Percentiles rank a stretch among this genome's conserved stretches.
Conservation (phyloP, 2,888 invertebrate genomes). For the Zygogramma bicolorata region DNA sequence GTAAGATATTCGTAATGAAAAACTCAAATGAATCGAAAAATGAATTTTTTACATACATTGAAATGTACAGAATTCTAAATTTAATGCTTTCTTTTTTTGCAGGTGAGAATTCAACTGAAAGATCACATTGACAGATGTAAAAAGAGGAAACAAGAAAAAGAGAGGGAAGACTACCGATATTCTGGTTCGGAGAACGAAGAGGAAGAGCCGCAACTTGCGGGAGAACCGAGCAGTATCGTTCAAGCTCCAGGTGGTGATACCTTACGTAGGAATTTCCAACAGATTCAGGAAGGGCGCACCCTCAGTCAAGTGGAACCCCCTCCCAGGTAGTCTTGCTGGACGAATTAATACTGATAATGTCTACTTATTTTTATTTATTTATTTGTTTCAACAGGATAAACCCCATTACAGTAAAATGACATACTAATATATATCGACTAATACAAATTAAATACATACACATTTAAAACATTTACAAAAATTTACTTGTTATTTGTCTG, state of each 20-base stretch:
- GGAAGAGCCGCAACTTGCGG: slow-evolving; percentile 90
- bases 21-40: too few species aligned
- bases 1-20: too few species aligned
- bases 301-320: slow-evolving; percentile 73
- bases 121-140: slow-evolving; percentile 99
- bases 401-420: not conserved
- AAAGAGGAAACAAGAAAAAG: slow-evolving; percentile 93
- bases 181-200: slow-evolving; percentile 98
- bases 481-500: too few species aligned
- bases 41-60: too few species aligned
- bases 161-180: slow-evolving; percentile 83
- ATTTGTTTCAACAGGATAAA: too few species aligned
- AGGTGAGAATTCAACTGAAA: slow-evolving; percentile 97
- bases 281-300: slow-evolving; percentile 88
- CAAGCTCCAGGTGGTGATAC: slow-evolving; percentile 94
- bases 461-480: too few species aligned
- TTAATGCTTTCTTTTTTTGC: slow-evolving; percentile 63
- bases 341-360: not conserved
- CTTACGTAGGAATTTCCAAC: slow-evolving; percentile 96
- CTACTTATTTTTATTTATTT: too few species aligned
- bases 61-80: too few species aligned
- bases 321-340: slow-evolving; percentile 63
- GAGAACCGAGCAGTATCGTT: slow-evolving; percentile 95
- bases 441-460: too few species aligned
- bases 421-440: not conserved